Percentiles rank a stretch among this genome's conserved stretches.
Evolutionary conservation across 2,888 invertebrate genomes (phyloP).

Genomic region (Agonum fuliginosum): DNA sequence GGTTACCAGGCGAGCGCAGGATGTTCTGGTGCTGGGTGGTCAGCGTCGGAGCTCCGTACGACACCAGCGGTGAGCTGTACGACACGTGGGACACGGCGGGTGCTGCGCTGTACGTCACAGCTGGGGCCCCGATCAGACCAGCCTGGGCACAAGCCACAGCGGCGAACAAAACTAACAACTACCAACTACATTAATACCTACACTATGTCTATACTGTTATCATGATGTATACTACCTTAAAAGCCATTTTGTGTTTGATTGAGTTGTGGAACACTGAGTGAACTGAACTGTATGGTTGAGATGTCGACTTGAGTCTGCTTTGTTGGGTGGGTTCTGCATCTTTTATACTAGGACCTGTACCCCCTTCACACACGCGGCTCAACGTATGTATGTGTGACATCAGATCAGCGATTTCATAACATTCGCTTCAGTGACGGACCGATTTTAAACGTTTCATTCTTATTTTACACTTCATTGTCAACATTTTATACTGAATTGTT

Average conservation of each 20-base stretch:
- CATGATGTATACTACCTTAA: too few relatives aligned
- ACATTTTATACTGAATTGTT: too few relatives aligned
- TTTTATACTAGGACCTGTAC: slow-evolving; percentile 38
- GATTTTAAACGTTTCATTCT: too few relatives aligned
- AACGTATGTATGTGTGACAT: not conserved
- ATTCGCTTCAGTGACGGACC: not conserved
- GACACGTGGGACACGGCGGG: slow-evolving; percentile 79
- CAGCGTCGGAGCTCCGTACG: slow-evolving; percentile 65
- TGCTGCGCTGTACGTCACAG: slow-evolving; percentile 77
- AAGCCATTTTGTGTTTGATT: slow-evolving; percentile 33
- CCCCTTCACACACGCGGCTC: not conserved
- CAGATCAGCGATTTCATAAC: slow-evolving; percentile 21
- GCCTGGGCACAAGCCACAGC: slow-evolving; percentile 65
- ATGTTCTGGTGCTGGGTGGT: slow-evolving; percentile 70
- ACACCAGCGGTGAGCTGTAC: slow-evolving; percentile 70
- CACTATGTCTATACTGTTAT: too few relatives aligned
- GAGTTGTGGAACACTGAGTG: not conserved
- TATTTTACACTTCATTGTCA: too few relatives aligned
- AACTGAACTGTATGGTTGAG: slow-evolving; percentile 19
- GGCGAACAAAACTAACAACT: slow-evolving; percentile 53
- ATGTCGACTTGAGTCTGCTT: slow-evolving; percentile 17
- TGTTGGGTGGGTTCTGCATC: not conserved
- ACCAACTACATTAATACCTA: not conserved
- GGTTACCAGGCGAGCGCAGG: slow-evolving; percentile 70
- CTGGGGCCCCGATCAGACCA: slow-evolving; percentile 64